Conservation (phyloP, 2,888 invertebrate species). For the Melieria omissa region DNA sequence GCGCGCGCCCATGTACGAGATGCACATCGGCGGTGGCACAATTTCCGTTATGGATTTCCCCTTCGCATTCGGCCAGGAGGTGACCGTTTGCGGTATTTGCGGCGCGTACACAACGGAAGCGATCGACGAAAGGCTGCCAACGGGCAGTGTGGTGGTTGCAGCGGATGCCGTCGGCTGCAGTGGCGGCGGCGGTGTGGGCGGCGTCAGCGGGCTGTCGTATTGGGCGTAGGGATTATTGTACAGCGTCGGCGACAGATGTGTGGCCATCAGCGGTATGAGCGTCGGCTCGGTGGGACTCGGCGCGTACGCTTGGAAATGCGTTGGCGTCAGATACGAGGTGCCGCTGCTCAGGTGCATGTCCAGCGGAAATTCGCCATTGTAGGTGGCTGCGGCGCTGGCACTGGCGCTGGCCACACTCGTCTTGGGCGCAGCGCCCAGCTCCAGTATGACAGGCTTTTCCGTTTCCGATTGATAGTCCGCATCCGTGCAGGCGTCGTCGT, state of each 20-base stretch:
- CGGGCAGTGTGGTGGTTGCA: slow-evolving; percentile 2
- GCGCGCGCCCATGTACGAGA: slow-evolving; percentile 49
- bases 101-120: slow-evolving; percentile 42
- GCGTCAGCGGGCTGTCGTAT: slow-evolving; percentile 27
- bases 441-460: slow-evolving; percentile 58
- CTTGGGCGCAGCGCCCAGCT: slow-evolving; percentile 51
- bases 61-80: slow-evolving; percentile 53
- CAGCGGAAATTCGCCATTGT: slow-evolving; percentile 38
- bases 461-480: slow-evolving; percentile 49
- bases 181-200: slow-evolving; percentile 33
- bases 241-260: slow-evolving; percentile 30
- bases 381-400: slow-evolving; percentile 17
- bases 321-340: background rate
- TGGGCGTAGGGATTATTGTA: slow-evolving; percentile 44
- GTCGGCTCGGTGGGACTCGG: slow-evolving; percentile 7
- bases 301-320: slow-evolving; percentile 9
- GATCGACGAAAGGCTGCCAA: slow-evolving; percentile 28
- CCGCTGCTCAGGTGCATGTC: slow-evolving; percentile 41
- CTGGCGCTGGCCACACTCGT: slow-evolving; percentile 47
- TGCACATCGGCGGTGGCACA: slow-evolving; percentile 58
- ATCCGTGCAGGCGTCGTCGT: slow-evolving; percentile 12
- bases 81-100: slow-evolving; percentile 60
- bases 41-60: slow-evolving; percentile 46
- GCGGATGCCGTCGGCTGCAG: background rate
- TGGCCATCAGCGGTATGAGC: slow-evolving; percentile 12